Evolutionary conservation across 2,113 vertebrate species (phyloP).

Genomic region (Vulpes ferrilata): DNA sequence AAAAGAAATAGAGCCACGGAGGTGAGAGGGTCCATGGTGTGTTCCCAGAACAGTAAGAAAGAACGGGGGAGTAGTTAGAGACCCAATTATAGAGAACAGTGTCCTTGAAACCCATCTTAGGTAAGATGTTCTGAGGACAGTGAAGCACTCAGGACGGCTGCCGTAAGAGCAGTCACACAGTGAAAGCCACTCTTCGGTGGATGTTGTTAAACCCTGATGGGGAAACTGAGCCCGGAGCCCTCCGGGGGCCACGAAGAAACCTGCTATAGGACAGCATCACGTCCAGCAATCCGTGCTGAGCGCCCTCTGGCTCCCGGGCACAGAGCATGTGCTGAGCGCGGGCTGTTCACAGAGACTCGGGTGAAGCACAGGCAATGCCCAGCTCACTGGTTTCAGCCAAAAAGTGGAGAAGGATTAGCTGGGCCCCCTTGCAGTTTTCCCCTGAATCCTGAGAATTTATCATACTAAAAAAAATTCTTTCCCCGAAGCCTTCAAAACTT

Average conservation of each 20-base stretch:
- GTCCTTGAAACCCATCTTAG: not conserved
- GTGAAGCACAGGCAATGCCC: not conserved
- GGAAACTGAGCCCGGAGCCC: not conserved
- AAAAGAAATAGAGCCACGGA: not conserved
- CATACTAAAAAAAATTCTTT: not conserved
- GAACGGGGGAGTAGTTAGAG: not conserved
- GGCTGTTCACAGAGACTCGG: not conserved
- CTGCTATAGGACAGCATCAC: not conserved
- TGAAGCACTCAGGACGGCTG: not conserved
- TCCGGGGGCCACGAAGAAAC: not conserved
- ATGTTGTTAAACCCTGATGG: not conserved
- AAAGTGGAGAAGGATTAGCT: not conserved
- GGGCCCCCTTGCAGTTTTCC: not conserved
- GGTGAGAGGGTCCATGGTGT: too few species aligned
- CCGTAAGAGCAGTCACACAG: not conserved
- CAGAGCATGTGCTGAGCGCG: fast-evolving
- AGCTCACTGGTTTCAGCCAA: not conserved
- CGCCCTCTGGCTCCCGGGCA: fast-evolving
- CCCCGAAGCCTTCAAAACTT: not conserved
- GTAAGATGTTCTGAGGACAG: not conserved
- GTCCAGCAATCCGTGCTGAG: not conserved
- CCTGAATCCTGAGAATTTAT: not conserved
- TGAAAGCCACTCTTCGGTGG: not conserved
- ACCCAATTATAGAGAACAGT: not conserved
- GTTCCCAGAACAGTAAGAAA: not conserved